A percentile compares a stretch with the other conserved stretches of the same genome.
phyloP scores from a whole-genome alignment of 2,797 vertebrate genomes.

The Iguana delicatissima region DNA sequence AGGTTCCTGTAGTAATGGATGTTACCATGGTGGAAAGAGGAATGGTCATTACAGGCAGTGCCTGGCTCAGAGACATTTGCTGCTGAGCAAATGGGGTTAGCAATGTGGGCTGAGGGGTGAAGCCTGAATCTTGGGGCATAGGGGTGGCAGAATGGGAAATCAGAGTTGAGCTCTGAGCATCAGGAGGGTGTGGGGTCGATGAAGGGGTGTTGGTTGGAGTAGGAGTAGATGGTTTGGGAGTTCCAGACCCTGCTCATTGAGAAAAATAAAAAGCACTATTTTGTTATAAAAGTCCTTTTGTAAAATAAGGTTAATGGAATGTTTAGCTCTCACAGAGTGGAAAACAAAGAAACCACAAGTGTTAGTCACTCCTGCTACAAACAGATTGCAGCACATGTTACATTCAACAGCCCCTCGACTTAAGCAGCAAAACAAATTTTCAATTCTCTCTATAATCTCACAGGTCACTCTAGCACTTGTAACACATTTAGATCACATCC shows the following conservation, averaged over 20 bases:
- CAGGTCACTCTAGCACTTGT: conserved; percentile 61
- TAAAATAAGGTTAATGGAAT: conserved; percentile 82
- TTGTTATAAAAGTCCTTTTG: conserved; percentile 83
- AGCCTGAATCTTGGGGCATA: conserved; percentile 88
- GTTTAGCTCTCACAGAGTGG: conserved; percentile 66
- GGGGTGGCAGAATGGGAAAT: conserved; percentile 85
- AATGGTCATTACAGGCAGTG: conserved; percentile 95
- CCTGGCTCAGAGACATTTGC: conserved; percentile 92
- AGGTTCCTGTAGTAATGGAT: conserved; percentile 88
- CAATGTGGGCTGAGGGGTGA: conserved; percentile 90
- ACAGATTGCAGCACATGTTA: conserved; percentile 76
- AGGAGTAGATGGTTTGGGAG: conserved; percentile 97
- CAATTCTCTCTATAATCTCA: conserved; percentile 48
- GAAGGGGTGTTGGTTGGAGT: conserved; percentile 95
- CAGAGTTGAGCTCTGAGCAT: conserved; percentile 88
- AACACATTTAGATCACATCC: conserved; percentile 39
- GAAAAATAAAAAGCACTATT: conserved; percentile 85
- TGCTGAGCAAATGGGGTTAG: conserved; percentile 93
- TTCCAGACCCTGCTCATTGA: conserved; percentile 94
- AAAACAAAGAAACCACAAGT: conserved; percentile 42
- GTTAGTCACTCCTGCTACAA: conserved; percentile 77
- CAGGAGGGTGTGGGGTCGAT: conserved; percentile 93
- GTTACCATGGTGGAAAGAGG: conserved; percentile 94
- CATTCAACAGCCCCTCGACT: conserved; percentile 63
- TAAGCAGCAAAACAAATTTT: conserved; percentile 49